Evolutionary conservation across 2,888 invertebrate genomes (phyloP), one percentile per base, ranked within the genome.

Genomic region (Beris chalybata): DNA sequence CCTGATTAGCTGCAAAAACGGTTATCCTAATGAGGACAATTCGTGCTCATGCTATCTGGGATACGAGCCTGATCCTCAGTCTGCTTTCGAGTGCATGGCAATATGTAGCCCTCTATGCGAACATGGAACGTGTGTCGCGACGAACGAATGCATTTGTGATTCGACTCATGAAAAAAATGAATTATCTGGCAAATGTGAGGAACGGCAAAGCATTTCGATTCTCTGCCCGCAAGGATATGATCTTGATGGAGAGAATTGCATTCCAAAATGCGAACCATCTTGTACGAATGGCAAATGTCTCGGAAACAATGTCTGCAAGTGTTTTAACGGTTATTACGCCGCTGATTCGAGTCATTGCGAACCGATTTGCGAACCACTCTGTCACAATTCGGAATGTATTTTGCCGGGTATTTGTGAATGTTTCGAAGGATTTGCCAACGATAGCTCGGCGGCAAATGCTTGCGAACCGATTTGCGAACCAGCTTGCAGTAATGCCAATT

Each of bases 61-160:
- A 22, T 22, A 22, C 22, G 22, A 22, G 22, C 45, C 11, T n/a
- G 45, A n/a, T 12, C 22, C 30, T 29, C n/a, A n/a, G n/a, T n/a
- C n/a, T 22, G 22, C 22, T 22, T 22, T 12, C 13, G 50, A 47
- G 15, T 79, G 80, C 50, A 69, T 76, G 54, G 79, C 80, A 2
- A 73, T 76, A 30, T 80, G 80, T 54, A 74, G 73, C 0, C 73
- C 73, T 30, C 71, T 71, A 11, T 81, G 81, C 63, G 70, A 72
- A 1, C 80, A 82, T 70, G 82, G 83, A 0, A 71, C 74, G 0
- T 84, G 84, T 68, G 70, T 74, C 1, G 74, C 75, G 1, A 81
- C 81, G 0, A 74, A 78, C 1, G 72, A 73, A 22, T 83, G 83
- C 52, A 71, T 72, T 7, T 84, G 83, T 68, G 73, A 77, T 31